Evolutionary conservation across 2,797 vertebrate genomes (phyloP), one percentile per base, ranked within the genome.

Genomic region (Champsocephalus esox): DNA sequence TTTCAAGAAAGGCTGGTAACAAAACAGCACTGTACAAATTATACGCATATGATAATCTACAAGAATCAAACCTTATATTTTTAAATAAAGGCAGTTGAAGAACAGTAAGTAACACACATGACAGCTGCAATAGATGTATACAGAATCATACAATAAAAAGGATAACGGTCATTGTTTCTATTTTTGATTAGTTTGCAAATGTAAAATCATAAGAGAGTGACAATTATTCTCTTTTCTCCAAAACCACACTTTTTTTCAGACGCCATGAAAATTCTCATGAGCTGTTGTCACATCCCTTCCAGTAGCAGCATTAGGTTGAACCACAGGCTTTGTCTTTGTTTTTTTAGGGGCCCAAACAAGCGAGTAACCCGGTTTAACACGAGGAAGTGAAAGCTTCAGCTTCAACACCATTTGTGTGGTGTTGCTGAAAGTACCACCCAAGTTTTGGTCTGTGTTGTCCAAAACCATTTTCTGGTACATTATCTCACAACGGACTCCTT

Each of bases 401-500:
- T 93, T 95, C 3, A 75, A 0, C 13, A 79, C 48, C 90, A 95
- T 91, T 5, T 91, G 75, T 0, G 84, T 61, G 43, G 9, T 17
- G 58, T 72, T 82, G 13, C 2, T 13, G 7, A 55, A 61, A 6
- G 48, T 9, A 1, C n/a, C 16, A 5, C 84, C 24, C 58, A 95
- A 71, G 64, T 88, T 85, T 14, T 73, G 76, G 76, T 92, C 73
- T 1, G 45, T 60, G 68, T 92, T 93, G 61, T 92, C 88, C 13
- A 94, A 77, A 16, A 95, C 55, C 55, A 87, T 74, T 77, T 91
- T 95, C 60, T 94, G 94, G 82, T 95, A 96, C 56, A 92, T 61
- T 1, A 96, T 79, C 80, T 96, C 93, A 12, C 91, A 94, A 4
- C 93, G 92, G 9, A 95, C 1, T 0, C 86, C 94, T 44, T 95